These are phyloP conservation scores for Creontiades dilutus DNA, from an alignment of 2,888 invertebrate species.

Conservation along the genomic window DNA sequence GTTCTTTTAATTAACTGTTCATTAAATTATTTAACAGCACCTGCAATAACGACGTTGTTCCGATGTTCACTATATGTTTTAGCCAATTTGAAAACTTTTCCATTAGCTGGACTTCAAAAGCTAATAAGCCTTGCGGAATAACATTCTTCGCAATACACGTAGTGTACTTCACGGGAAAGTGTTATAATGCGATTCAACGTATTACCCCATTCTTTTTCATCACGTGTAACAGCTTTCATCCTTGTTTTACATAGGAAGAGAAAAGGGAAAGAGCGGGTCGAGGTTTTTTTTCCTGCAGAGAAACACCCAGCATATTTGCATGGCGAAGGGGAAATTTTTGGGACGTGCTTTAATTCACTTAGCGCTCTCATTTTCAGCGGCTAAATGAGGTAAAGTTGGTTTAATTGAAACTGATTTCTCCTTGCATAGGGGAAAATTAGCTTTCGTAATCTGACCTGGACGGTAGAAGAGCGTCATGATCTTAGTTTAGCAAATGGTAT, in stretches of 20 bases:
- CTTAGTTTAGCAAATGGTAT: too few relatives aligned
- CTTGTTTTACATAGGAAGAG: neutral
- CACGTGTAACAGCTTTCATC: neutral
- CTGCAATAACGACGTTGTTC: too few relatives aligned
- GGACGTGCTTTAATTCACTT: neutral
- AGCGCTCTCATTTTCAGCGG: neutral
- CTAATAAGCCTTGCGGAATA: neutral
- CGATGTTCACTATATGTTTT: too few relatives aligned
- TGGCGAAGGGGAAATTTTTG: neutral
- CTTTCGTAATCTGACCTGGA: too few relatives aligned
- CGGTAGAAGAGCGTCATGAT: too few relatives aligned
- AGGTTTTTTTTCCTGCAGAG: neutral
- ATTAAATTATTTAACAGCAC: too few relatives aligned
- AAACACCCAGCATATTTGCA: neutral
- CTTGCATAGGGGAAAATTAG: neutral
- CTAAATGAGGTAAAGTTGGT: neutral
- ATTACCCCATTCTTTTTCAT: neutral
- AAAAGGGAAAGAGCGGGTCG: neutral
- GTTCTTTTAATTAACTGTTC: too few relatives aligned
- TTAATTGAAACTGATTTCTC: conserved; percentile 8
- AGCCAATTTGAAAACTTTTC: too few relatives aligned
- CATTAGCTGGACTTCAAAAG: neutral
- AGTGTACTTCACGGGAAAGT: neutral
- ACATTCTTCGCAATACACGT: neutral
- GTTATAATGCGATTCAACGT: neutral